phyloP scores from a whole-genome alignment of 2,797 vertebrate species.

The Echeneis naucrates region DNA sequence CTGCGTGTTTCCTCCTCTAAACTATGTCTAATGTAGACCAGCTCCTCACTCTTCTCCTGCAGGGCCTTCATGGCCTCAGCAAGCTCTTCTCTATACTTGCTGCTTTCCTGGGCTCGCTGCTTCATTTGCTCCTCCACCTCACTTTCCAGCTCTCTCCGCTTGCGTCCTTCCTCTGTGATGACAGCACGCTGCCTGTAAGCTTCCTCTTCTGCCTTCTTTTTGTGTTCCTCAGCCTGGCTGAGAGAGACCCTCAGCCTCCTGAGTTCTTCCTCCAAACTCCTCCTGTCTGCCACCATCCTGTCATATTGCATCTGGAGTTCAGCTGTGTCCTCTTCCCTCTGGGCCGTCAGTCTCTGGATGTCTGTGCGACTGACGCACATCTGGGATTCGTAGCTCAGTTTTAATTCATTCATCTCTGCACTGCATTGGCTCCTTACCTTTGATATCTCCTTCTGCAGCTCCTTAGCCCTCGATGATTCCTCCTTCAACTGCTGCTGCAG shows the following conservation, averaged over 20 bases:
- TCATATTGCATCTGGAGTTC: constrained; percentile 87
- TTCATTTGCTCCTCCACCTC: constrained; percentile 85
- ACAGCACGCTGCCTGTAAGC: constrained; percentile 84
- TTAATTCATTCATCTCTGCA: constrained; percentile 93
- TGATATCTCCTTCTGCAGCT: constrained; percentile 92
- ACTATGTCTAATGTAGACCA: constrained; percentile 87
- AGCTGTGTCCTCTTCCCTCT: constrained; percentile 88
- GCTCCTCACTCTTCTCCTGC: constrained; percentile 90
- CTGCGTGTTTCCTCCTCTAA: constrained; percentile 90
- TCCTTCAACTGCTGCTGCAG: constrained; percentile 91
- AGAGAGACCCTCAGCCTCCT: constrained; percentile 84
- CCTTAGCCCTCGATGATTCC: constrained; percentile 86
- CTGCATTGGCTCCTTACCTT: constrained; percentile 97
- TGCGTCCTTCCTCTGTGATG: constrained; percentile 86
- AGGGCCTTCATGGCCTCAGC: constrained; percentile 86
- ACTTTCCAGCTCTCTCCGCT: constrained; percentile 90
- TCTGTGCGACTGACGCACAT: constrained; percentile 91
- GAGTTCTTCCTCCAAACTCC: constrained; percentile 89
- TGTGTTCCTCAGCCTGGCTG: constrained; percentile 85
- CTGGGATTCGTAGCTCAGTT: constrained; percentile 94
- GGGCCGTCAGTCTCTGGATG: constrained; percentile 89
- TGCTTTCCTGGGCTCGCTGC: constrained; percentile 86
- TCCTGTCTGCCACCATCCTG: constrained; percentile 87
- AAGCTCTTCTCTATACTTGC: constrained; percentile 85
- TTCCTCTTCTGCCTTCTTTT: constrained; percentile 84